Percentiles rank a stretch among this genome's conserved stretches.
These are phyloP conservation scores for Cantharis flavilabris DNA, from an alignment of 2,888 invertebrate species.

Conservation along the genomic window DNA sequence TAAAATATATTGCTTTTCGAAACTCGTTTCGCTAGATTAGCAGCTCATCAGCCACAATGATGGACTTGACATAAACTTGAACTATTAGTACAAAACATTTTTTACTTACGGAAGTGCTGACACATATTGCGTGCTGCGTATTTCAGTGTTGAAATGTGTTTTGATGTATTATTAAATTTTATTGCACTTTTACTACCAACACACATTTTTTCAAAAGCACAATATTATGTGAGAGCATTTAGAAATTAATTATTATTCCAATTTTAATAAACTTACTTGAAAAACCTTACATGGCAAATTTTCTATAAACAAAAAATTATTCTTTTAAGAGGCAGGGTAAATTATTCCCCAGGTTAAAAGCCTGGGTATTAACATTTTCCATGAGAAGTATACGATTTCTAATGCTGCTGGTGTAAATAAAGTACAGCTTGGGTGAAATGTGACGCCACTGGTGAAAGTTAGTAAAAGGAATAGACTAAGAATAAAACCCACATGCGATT, in stretches of 20 bases:
- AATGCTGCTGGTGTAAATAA: conserved; percentile 20
- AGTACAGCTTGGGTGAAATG: conserved; percentile 23
- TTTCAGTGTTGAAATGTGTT: background rate
- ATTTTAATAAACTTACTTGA: background rate
- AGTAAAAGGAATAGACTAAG: conserved; percentile 26
- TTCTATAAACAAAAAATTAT: background rate
- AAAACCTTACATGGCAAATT: background rate
- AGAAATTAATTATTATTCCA: background rate
- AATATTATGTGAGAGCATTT: background rate
- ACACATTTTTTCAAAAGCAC: background rate
- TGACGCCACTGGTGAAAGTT: conserved; percentile 29
- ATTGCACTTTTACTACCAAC: background rate
- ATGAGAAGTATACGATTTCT: conserved; percentile 25
- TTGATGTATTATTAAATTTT: background rate
- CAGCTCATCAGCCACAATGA: background rate
- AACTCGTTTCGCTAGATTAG: background rate
- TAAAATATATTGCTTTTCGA: background rate
- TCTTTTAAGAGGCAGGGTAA: background rate
- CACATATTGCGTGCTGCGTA: background rate
- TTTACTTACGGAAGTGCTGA: background rate
- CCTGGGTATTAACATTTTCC: conserved; percentile 16
- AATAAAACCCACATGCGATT: conserved; percentile 43
- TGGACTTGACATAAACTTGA: too few relatives aligned
- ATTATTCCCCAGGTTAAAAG: conserved; percentile 4
- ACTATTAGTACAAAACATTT: background rate